Evolutionary conservation across 2,888 invertebrate genomes (phyloP), one percentile per base, ranked within the genome.

Genomic region (Melieria crassipennis): DNA sequence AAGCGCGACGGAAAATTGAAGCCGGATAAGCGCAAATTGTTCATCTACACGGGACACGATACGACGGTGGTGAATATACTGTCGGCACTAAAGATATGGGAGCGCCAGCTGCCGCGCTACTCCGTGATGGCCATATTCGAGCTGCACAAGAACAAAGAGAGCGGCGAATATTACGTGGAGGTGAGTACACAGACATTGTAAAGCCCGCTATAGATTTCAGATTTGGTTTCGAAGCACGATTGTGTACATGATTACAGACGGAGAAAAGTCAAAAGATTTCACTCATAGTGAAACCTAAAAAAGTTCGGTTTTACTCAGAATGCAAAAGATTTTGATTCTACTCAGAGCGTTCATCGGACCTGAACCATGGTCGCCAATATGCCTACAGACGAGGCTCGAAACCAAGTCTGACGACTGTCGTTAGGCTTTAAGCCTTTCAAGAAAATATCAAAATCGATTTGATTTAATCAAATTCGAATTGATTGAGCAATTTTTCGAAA

Each of bases 31-130:
- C 86, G 89, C 10, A 92, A 91, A 83, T 87, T 92, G 70, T 91
- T 88, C 76, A 87, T 92, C 70, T 93, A 91, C 79, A 89, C 91
- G 0, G 93, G 92, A 0, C 94, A 94, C 80, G 94, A 94, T 82
- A 90, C 92, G 0, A 92, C 93, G 0, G 86, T 94, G 5, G 89
- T 90, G 0, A 91, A 92, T 77, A 82, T 94, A 60, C 83, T 94
- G 66, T 86, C 89, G 42, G 89, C 91, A 0, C 82, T 94, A 52
- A 89, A 90, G 58, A 87, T 92, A 5, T 94, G 91, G 90, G 89
- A 92, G 72, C 85, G 87, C 7, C 91, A 91, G 80, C 65, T 91
- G 75, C 93, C 93, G 0, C 88, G 88, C 30, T 93, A 92, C 79
- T 91, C 89, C 43, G 89, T 90, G 11, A 90, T 91, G 83, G 86